Conservation (phyloP, 2,888 invertebrate genomes). For the Drosophila fulvimacula region DNA sequence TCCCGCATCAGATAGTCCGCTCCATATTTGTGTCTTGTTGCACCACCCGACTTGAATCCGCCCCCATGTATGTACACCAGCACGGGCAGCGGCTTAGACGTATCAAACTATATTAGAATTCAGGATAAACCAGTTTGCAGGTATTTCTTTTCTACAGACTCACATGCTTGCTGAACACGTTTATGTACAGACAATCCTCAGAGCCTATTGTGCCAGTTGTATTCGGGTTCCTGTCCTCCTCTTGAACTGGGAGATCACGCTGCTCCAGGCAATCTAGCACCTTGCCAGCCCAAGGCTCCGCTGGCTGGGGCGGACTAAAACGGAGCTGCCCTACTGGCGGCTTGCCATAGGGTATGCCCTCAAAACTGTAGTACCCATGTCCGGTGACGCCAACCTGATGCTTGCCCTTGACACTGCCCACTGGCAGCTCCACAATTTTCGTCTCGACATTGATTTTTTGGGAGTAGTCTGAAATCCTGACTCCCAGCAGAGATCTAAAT, state of each 20-base stretch:
- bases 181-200: slow-evolving; percentile 80
- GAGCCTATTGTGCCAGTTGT: slow-evolving; percentile 57
- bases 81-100: slow-evolving; percentile 72
- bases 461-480: slow-evolving; percentile 8
- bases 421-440: slow-evolving; percentile 50
- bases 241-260: slow-evolving; percentile 51
- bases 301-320: slow-evolving; percentile 80
- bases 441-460: slow-evolving; percentile 5
- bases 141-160: slow-evolving; percentile 5
- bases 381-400: slow-evolving; percentile 65
- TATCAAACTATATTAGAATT: slow-evolving; percentile 50
- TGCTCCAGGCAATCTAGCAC: slow-evolving; percentile 61
- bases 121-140: slow-evolving; percentile 1
- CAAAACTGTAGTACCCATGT: slow-evolving; percentile 69
- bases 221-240: slow-evolving; percentile 42
- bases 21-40: slow-evolving; percentile 77
- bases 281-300: slow-evolving; percentile 82
- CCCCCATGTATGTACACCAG: slow-evolving; percentile 86
- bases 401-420: slow-evolving; percentile 74
- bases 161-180: slow-evolving; percentile 75
- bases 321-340: slow-evolving; percentile 73
- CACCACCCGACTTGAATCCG: slow-evolving; percentile 84
- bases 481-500: slow-evolving; percentile 16
- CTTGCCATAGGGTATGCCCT: slow-evolving; percentile 79
- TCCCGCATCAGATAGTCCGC: slow-evolving; percentile 85